Percentiles rank a stretch among this genome's conserved stretches.
Evolutionary conservation across 2,888 invertebrate species (phyloP).

Genomic region (Gonocerus acuteangulatus): DNA sequence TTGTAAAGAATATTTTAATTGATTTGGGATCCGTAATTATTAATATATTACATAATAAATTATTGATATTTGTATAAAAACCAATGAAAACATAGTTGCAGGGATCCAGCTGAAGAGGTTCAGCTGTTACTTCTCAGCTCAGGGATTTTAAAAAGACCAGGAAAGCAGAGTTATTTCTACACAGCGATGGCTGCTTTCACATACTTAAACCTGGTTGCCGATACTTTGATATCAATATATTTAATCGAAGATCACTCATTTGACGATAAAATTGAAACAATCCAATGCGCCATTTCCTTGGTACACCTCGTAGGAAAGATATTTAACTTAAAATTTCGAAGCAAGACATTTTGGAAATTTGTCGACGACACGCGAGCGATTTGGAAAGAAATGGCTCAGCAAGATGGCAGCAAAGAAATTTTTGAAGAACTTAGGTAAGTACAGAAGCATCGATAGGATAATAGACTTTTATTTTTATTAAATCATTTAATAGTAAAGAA

Average conservation of each 20-base stretch:
- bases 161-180: neutral
- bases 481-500: too few species aligned
- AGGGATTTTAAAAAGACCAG: neutral
- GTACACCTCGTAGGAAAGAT: neutral
- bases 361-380: neutral
- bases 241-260: neutral
- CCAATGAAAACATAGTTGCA: neutral
- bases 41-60: too few species aligned
- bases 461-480: too few species aligned
- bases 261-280: neutral
- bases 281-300: neutral
- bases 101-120: neutral
- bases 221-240: neutral
- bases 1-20: too few species aligned
- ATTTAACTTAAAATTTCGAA: neutral
- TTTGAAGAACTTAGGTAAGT: conserved; percentile 1
- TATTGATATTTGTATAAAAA: too few species aligned
- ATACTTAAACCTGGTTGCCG: neutral
- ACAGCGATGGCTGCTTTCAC: neutral
- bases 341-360: neutral
- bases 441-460: too few species aligned
- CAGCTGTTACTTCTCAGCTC: neutral
- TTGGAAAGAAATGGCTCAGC: neutral
- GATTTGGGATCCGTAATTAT: too few species aligned
- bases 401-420: neutral